Conservation (phyloP, 2,113 vertebrate species). For the Petrocephalus microphthalmus region DNA sequence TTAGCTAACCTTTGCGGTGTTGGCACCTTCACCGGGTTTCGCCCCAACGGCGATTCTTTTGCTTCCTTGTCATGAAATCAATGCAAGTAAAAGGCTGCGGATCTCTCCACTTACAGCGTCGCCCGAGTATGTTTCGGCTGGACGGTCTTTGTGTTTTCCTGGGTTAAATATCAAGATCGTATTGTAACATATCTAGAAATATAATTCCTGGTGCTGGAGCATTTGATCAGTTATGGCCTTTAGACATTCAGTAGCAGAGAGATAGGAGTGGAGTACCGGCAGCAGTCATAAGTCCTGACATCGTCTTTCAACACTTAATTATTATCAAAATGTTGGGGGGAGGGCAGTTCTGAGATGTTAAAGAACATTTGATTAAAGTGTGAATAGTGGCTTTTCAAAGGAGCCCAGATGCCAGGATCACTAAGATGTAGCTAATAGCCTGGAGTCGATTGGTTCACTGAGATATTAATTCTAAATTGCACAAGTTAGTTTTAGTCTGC, state of each 20-base stretch:
- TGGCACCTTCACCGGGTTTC: neutral
- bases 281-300: neutral
- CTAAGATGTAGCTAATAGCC: neutral
- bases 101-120: neutral
- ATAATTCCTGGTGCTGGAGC: neutral
- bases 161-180: neutral
- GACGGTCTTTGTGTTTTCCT: no score
- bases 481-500: neutral
- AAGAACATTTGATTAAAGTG: neutral
- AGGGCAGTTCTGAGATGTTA: neutral
- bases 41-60: constrained; percentile 9
- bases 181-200: neutral
- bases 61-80: constrained; percentile 14
- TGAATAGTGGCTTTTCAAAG: neutral
- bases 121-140: neutral
- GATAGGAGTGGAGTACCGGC: neutral
- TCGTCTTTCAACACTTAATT: neutral
- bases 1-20: constrained; percentile 27
- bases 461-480: neutral
- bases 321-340: neutral
- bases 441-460: neutral
- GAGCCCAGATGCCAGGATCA: neutral
- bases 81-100: neutral
- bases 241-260: neutral
- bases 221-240: neutral